Evolutionary conservation across 1,140 invertebrate genomes (phyloP), one percentile per base, ranked within the genome.

Genomic region (Orussus abietinus): DNA sequence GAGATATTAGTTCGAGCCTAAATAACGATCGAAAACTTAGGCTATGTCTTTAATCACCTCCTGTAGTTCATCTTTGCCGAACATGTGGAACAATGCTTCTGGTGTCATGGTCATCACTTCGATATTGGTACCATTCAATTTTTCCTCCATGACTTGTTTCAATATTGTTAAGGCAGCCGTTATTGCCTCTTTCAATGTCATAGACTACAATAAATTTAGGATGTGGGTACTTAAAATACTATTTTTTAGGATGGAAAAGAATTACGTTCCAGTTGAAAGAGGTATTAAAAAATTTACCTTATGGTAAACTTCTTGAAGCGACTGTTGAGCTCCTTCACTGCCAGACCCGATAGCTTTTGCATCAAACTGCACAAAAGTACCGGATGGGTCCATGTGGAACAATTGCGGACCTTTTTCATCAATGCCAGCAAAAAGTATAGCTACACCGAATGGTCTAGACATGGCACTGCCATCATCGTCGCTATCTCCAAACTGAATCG

Each of bases 141-240:
- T 99, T 71, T 99, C 97, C 69, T 99, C 97, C 97, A 99, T 99
- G 0, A 99, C 96, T 77, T 99, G 96, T 64, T 99, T 99, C 2
- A 99, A 72, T 60, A 98, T 99, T 5, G 88, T 93, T 10, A 99
- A 72, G 2, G 92, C 86, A 21, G 88, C 69, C 60, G 93, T 95
- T 38, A 92, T 85, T 10, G 96, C 96, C 76, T 98, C 95, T 45
- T 90, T 85, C n/a, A 99, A 69, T 0, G 88, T 95, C 87, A 99
- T 94, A 7, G 90, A 88, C 88, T 98, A 77, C 12, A 84, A 77
- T 51, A 53, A 59, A n/a, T n/a, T n/a, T n/a, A n/a, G n/a, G n/a
- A n/a, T n/a, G n/a, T n/a, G n/a, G n/a, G n/a, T n/a, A n/a, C n/a
- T n/a, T n/a, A 57, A 62, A 48, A 48, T 20, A 45, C 3, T 21